A percentile compares a stretch with the other conserved stretches of the same genome.
Evolutionary conservation across 2,113 vertebrate genomes (phyloP).

Genomic region (Progne subis): DNA sequence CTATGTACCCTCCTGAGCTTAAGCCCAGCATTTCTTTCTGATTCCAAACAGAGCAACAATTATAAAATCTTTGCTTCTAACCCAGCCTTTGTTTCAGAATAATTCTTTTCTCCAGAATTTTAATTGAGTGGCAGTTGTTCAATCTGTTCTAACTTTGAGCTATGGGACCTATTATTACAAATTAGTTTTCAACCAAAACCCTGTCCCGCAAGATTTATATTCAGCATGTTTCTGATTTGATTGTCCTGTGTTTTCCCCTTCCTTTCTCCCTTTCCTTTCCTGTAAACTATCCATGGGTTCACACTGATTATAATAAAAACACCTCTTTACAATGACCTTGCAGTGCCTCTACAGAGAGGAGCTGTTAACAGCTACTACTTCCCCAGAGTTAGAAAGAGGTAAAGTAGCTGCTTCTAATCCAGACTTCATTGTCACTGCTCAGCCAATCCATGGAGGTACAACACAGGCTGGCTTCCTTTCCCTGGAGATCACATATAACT

Average conservation of each 20-base stretch:
- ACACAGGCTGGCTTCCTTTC: background rate
- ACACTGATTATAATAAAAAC: slow-evolving; percentile 8
- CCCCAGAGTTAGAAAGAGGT: background rate
- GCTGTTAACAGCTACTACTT: slow-evolving; percentile 9
- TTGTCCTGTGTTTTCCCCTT: background rate
- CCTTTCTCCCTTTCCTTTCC: background rate
- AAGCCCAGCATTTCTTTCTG: background rate
- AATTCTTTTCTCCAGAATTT: background rate
- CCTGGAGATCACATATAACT: background rate
- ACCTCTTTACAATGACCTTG: background rate
- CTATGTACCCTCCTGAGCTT: background rate
- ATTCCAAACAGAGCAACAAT: background rate
- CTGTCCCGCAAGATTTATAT: background rate
- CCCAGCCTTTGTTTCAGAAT: background rate
- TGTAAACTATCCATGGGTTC: background rate
- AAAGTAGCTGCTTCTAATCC: background rate
- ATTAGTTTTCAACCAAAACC: background rate
- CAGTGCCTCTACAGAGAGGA: background rate
- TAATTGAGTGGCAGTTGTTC: background rate
- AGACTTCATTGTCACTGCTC: background rate
- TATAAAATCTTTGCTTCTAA: background rate
- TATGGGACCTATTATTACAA: background rate
- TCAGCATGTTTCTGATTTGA: background rate
- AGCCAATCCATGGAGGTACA: background rate
- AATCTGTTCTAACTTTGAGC: background rate